phyloP scores from a whole-genome alignment of 1,140 invertebrate species.

The Bombus sylvicola region DNA sequence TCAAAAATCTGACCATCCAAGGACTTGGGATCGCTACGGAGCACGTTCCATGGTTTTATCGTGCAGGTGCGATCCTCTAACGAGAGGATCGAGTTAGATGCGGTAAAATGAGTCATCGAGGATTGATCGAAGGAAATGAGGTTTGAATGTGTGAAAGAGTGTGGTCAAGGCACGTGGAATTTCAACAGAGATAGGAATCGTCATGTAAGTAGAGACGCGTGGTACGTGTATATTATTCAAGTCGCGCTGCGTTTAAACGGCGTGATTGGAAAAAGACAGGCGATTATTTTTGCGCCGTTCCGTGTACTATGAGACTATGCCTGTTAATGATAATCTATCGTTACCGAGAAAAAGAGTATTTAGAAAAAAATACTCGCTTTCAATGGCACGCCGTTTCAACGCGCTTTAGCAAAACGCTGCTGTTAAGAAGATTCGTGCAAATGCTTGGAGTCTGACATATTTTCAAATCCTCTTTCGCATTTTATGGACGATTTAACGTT shows the following conservation, averaged over 20 bases:
- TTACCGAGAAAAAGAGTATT: not conserved
- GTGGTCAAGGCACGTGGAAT: conserved; percentile 15
- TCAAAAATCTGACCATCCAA: not conserved
- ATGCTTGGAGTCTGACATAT: not conserved
- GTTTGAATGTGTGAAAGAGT: conserved; percentile 6
- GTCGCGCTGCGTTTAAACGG: conserved; percentile 18
- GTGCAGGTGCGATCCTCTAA: conserved; percentile 12
- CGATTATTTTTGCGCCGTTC: conserved; percentile 27
- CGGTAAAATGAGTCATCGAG: conserved; percentile 41
- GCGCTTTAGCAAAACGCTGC: no score
- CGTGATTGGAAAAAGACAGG: conserved; percentile 15
- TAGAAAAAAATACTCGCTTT: not conserved
- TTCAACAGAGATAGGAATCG: conserved; percentile 1
- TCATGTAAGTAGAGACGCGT: not conserved
- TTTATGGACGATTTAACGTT: not conserved
- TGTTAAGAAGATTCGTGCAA: not conserved
- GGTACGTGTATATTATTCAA: conserved; percentile 34
- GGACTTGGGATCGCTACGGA: not conserved
- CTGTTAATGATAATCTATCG: conserved; percentile 9
- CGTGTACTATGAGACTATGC: not conserved
- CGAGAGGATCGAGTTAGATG: not conserved
- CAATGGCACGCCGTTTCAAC: not conserved
- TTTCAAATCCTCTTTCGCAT: not conserved
- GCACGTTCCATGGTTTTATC: not conserved
- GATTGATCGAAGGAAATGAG: conserved; percentile 34